phyloP scores from a whole-genome alignment of 92 coral and sea anemone genomes.

The Porites cylindrica region DNA sequence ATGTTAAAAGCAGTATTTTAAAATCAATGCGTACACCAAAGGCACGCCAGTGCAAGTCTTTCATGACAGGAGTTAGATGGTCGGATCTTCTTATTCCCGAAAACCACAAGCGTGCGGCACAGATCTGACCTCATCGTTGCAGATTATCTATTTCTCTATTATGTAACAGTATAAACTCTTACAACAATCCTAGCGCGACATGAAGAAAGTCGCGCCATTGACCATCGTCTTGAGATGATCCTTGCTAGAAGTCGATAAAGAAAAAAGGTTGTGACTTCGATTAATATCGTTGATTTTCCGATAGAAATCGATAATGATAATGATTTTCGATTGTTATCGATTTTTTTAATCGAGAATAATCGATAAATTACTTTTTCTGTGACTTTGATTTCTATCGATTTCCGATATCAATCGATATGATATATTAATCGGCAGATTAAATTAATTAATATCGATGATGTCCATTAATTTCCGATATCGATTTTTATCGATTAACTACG shows the following conservation, averaged over 20 bases:
- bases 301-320: too few relatives aligned
- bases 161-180: constrained; percentile 4
- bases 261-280: too few relatives aligned
- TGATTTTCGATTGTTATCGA: too few relatives aligned
- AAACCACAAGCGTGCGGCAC: constrained; percentile 4
- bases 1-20: constrained; percentile 7
- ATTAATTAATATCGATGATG: neutral
- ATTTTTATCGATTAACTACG: too few relatives aligned
- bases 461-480: too few relatives aligned
- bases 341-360: too few relatives aligned
- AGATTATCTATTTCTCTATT: neutral
- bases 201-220: neutral
- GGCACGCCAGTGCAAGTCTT: neutral
- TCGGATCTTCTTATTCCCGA: neutral
- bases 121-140: neutral
- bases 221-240: too few relatives aligned
- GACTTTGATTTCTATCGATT: too few relatives aligned
- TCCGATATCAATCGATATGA: neutral
- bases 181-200: constrained; percentile 12
- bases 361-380: too few relatives aligned
- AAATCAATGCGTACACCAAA: constrained; percentile 2
- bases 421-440: too few relatives aligned
- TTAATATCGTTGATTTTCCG: too few relatives aligned
- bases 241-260: too few relatives aligned
- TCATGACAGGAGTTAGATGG: neutral